Percentiles rank a stretch among this genome's conserved stretches.
Conservation (phyloP, 1,140 invertebrate species). For the Gerris buenoi region DNA sequence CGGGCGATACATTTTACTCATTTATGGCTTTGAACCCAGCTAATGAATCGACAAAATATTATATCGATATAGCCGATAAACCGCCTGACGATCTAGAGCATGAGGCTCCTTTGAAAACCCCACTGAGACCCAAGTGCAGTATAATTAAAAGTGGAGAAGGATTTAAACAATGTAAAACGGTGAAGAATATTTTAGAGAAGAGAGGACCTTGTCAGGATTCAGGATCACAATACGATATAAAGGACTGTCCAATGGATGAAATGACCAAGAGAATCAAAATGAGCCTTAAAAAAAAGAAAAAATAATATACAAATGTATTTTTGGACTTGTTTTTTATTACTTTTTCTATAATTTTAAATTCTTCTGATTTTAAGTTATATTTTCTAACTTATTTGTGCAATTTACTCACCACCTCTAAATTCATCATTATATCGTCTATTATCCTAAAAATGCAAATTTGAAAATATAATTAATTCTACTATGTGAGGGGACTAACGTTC, state of each 20-base stretch:
- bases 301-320: too few relatives aligned
- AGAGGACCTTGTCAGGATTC: neutral
- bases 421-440: too few relatives aligned
- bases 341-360: too few relatives aligned
- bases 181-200: neutral
- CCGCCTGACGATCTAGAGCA: neutral
- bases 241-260: neutral
- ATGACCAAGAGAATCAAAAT: neutral
- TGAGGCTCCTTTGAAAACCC: neutral
- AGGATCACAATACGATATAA: neutral
- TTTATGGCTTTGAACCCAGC: neutral
- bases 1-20: neutral
- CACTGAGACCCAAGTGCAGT: neutral
- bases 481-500: too few relatives aligned
- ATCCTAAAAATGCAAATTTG: too few relatives aligned
- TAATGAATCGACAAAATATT: neutral
- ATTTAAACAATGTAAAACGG: neutral
- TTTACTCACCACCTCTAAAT: too few relatives aligned
- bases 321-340: too few relatives aligned
- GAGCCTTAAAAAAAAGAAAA: too few relatives aligned
- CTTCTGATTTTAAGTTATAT: too few relatives aligned
- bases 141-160: neutral
- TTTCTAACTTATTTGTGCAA: too few relatives aligned
- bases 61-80: neutral
- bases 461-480: too few relatives aligned